Evolutionary conservation across 2,888 invertebrate genomes (phyloP).

Genomic region (Priocnemis perturbator): DNA sequence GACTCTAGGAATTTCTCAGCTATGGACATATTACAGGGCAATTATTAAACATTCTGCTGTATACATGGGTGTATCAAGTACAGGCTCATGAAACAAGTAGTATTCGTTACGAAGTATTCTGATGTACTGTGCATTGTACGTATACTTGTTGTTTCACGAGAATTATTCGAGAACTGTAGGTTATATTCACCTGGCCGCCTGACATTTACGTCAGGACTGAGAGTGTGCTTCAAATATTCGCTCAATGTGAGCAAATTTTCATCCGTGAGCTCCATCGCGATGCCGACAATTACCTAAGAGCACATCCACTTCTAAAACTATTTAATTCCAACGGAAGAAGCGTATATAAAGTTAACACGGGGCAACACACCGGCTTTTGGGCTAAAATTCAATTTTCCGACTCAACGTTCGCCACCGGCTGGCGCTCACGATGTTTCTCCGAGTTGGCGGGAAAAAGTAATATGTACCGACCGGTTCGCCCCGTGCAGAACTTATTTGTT

Average conservation of each 20-base stretch:
- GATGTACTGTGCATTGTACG: constrained; percentile 2
- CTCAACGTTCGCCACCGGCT: constrained; percentile 26
- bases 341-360: constrained; percentile 35
- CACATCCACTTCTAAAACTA: background rate
- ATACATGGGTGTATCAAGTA: too few species aligned
- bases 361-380: constrained; percentile 40
- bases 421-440: constrained; percentile 20
- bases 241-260: constrained; percentile 89
- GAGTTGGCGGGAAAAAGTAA: constrained; percentile 41
- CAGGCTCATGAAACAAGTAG: too few species aligned
- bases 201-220: constrained; percentile 88
- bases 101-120: background rate
- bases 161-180: constrained; percentile 28
- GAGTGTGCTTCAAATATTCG: constrained; percentile 90
- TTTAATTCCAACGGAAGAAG: background rate
- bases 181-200: constrained; percentile 86
- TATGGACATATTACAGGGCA: constrained; percentile 69
- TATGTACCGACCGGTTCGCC: background rate
- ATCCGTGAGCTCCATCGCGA: constrained; percentile 91
- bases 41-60: background rate
- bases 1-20: constrained; percentile 95
- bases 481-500: too few species aligned
- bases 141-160: background rate
- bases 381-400: constrained; percentile 36
- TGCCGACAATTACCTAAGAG: constrained; percentile 12